Evolutionary conservation across 2,113 vertebrate species (phyloP), one percentile per base, ranked within the genome.

Genomic region (Paracanthobrama guichenoti): DNA sequence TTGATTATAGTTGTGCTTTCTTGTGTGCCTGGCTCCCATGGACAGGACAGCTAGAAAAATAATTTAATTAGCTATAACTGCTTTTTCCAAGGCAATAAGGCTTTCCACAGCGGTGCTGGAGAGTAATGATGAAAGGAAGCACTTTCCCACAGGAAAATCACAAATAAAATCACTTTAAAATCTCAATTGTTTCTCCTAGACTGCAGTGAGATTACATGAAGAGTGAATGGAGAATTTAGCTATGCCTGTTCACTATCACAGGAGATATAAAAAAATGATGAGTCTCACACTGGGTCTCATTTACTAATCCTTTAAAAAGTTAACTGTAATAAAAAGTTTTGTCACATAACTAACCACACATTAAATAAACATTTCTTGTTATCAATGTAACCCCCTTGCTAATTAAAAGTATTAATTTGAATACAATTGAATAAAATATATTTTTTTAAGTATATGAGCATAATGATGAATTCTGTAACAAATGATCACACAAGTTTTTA

Each of bases 41-140:
- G 75, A 78, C 53, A 42, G 53, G 75, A 39, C 75, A 78, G 75
- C 55, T 53, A 73, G 83, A 77, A 14, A 75, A 86, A 67, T 55
- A 71, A 55, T 79, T 79, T 83, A 82, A 87, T 85, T 82, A 80
- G 78, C 20, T 75, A 55, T 55, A 55, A 44, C 60, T 31, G 28
- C 84, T 39, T 69, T 83, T 78, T 87, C 80, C 55, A 53, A 82
- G 75, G 73, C 53, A 82, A 79, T 73, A 64, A 73, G 39, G 50
- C 67, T 73, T 42, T 60, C 55, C 59, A 18, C 26, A 64, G 31
- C n/a, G 24, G 14, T 48, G 24, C 72, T 39, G 44, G 74, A 78
- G 67, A 72, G 72, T 77, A 44, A 74, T 69, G 83, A 73, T 87
- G 55, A 82, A 82, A 66, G 35, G n/a, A 26, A 26, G 28, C 66